Evolutionary conservation across 2,888 invertebrate genomes (phyloP), one percentile per base, ranked within the genome.

Genomic region (Sturmia bella): DNA sequence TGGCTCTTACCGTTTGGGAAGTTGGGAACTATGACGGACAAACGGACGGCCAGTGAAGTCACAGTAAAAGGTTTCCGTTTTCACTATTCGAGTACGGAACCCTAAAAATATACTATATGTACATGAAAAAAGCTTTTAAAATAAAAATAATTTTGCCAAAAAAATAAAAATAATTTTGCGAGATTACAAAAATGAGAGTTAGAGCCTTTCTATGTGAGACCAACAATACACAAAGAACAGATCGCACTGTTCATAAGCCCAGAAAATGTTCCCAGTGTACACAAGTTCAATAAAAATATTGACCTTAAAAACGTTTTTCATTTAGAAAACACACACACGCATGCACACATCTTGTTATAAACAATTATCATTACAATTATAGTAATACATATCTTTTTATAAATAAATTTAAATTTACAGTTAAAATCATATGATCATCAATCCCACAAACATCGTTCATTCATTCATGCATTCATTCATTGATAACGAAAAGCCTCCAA

Each of bases 401-500:
- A 64, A 57, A 11, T 59, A 17, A 12, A 39, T 41, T 13, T 13
- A 24, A 72, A 61, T 66, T 76, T 77, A 19, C 68, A 73, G 68
- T 56, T 43, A 66, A 66, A 66, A 12, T 9, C 32, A 39, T 43
- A 21, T 9, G 27, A 63, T 61, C 41, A 64, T 41, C 69, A 61
- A 59, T 9, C 21, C 6, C 45, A 19, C 21, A 52, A 61, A 39
- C 64, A 50, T 75, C 52, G 52, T 27, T 6, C 43, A 45, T 45
- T 7, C 17, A 68, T 57, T 6, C 43, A 45, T 45, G 3, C 17
- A 68, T 57, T 32, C 32, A 32, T 32, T 32, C 43, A 64, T 76
- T 76, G 63, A 56, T 63, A 63, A 70, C 24, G 37, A 54, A 61
- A 76, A 61, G 54, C 61, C 54, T 54, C 37, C 9, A 70, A 70